Conservation (phyloP, 1,140 invertebrate genomes). For the Yoshiicerus persimilis region DNA sequence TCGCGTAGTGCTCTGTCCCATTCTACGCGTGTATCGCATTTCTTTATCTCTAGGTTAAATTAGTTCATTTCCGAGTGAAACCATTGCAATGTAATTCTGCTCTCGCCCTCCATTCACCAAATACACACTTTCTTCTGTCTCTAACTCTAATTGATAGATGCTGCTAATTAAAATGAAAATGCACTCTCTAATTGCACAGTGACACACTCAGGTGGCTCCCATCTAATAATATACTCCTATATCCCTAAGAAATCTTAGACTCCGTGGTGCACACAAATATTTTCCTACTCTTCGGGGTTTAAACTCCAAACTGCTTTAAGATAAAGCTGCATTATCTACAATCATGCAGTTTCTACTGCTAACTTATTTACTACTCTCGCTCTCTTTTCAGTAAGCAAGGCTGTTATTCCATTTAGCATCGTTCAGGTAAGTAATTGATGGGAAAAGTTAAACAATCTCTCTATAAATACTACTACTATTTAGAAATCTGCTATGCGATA, state of each 20-base stretch:
- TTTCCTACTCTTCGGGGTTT: no score
- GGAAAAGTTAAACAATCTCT: neutral
- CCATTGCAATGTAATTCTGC: neutral
- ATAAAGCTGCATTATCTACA: no score
- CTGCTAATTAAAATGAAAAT: neutral
- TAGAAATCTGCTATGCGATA: no score
- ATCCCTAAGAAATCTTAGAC: no score
- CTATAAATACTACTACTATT: neutral
- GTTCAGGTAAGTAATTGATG: neutral
- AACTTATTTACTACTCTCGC: no score
- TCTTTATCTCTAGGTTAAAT: neutral
- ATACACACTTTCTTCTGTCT: neutral
- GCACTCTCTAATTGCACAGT: neutral
- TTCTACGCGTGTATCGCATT: neutral
- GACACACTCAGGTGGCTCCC: no score
- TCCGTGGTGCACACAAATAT: no score
- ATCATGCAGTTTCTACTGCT: no score
- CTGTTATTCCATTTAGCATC: neutral
- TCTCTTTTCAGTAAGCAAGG: neutral
- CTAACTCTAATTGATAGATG: neutral
- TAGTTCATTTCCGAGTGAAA: neutral
- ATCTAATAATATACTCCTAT: no score
- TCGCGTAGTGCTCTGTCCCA: neutral
- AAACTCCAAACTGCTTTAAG: no score
- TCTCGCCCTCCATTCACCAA: neutral